Percentiles rank a stretch among this genome's conserved stretches.
Conservation (phyloP, 1,140 invertebrate genomes). For the Trichonephila clavipes region DNA sequence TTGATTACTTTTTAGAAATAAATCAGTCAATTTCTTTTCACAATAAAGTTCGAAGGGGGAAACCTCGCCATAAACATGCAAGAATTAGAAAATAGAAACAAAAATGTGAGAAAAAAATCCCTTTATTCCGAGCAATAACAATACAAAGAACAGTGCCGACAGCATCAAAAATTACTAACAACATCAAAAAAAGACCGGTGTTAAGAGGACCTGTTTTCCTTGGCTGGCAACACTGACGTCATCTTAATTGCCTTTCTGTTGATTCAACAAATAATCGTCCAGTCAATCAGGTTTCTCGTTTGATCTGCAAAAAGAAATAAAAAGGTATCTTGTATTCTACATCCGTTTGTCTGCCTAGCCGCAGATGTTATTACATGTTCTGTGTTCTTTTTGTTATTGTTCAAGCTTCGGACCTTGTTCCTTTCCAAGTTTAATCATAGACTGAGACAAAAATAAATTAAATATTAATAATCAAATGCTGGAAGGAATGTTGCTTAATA, state of each 20-base stretch:
- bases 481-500: too few species aligned
- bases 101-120: background rate
- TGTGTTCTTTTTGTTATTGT: background rate
- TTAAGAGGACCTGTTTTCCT: background rate
- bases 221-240: conserved; percentile 15
- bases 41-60: background rate
- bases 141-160: background rate
- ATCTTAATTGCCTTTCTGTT: conserved; percentile 20
- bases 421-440: too few species aligned
- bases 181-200: conserved; percentile 1
- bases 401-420: background rate
- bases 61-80: background rate
- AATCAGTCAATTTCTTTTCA: background rate
- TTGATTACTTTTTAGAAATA: background rate
- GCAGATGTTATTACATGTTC: background rate
- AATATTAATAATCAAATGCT: too few species aligned
- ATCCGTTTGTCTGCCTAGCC: background rate
- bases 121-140: background rate
- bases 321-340: background rate
- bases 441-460: too few species aligned
- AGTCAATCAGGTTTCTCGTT: conserved; percentile 32
- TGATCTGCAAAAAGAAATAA: background rate
- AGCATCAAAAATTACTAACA: background rate
- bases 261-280: conserved; percentile 23
- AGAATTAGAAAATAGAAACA: background rate